Evolutionary conservation across 2,888 invertebrate genomes (phyloP).

Genomic region (Endomychus coccineus): DNA sequence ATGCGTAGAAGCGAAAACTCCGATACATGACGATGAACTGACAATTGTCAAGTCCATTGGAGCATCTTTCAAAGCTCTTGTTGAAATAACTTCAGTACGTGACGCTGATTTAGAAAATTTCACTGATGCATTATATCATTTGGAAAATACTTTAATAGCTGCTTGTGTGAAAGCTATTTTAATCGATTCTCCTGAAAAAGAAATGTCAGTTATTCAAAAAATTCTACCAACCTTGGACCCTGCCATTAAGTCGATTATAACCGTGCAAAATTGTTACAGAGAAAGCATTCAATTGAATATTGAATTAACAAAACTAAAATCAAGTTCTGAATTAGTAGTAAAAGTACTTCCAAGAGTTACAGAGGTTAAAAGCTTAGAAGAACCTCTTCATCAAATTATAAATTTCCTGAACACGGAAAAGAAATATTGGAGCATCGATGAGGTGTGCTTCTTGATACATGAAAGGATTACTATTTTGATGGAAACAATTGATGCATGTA

Average conservation of each 20-base stretch:
- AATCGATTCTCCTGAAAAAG: constrained; percentile 16
- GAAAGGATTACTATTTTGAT: no score
- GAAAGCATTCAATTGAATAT: constrained; percentile 19
- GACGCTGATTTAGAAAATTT: constrained; percentile 28
- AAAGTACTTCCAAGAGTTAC: not conserved
- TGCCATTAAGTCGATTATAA: constrained; percentile 36
- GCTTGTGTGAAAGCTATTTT: constrained; percentile 38
- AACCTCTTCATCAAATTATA: no score
- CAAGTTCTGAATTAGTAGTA: not conserved
- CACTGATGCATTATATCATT: constrained; percentile 28
- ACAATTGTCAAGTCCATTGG: constrained; percentile 30
- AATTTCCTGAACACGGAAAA: no score
- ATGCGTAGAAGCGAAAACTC: no score
- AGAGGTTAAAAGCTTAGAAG: not conserved
- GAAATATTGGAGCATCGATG: no score
- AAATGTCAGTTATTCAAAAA: constrained; percentile 32
- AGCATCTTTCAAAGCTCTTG: constrained; percentile 28
- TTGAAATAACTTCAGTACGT: constrained; percentile 9
- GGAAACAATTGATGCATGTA: no score
- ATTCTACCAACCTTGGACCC: constrained; percentile 35
- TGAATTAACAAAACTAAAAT: no score
- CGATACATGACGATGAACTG: constrained; percentile 29
- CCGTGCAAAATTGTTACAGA: constrained; percentile 31
- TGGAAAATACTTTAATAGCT: constrained; percentile 38
- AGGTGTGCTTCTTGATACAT: no score